phyloP scores from a whole-genome alignment of 2,797 vertebrate genomes.

The Distichodus sexfasciatus region DNA sequence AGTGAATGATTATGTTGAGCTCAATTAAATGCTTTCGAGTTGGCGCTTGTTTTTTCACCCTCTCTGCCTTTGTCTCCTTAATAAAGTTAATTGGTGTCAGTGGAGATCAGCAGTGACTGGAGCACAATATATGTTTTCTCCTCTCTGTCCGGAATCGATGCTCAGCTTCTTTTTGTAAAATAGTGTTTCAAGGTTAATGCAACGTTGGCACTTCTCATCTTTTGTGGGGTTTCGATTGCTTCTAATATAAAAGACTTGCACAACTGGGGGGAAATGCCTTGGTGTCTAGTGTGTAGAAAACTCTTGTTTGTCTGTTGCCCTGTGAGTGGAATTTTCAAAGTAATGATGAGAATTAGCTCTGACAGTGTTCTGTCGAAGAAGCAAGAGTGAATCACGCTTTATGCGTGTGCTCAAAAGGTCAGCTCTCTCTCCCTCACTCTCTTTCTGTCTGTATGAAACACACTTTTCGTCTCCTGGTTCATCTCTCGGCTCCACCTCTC shows the following conservation, averaged over 20 bases:
- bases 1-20: neutral
- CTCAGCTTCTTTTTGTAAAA: neutral
- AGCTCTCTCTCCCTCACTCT: too few species aligned
- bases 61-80: constrained; percentile 6
- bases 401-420: neutral
- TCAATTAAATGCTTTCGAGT: neutral
- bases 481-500: neutral
- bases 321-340: neutral
- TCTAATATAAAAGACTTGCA: neutral
- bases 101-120: neutral
- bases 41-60: neutral
- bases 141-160: constrained; percentile 12
- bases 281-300: too few species aligned
- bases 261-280: too few species aligned
- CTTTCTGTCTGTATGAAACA: neutral
- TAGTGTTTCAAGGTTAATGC: constrained; percentile 7
- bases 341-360: neutral
- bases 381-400: neutral
- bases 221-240: neutral
- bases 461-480: constrained; percentile 5
- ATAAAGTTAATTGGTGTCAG: constrained; percentile 10
- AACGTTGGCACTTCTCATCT: constrained; percentile 10
- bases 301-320: neutral
- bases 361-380: neutral
- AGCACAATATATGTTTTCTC: constrained; percentile 4